A percentile compares a stretch with the other conserved stretches of the same genome.
Conservation (phyloP, 1,140 invertebrate genomes). For the Drosophila truncata region DNA sequence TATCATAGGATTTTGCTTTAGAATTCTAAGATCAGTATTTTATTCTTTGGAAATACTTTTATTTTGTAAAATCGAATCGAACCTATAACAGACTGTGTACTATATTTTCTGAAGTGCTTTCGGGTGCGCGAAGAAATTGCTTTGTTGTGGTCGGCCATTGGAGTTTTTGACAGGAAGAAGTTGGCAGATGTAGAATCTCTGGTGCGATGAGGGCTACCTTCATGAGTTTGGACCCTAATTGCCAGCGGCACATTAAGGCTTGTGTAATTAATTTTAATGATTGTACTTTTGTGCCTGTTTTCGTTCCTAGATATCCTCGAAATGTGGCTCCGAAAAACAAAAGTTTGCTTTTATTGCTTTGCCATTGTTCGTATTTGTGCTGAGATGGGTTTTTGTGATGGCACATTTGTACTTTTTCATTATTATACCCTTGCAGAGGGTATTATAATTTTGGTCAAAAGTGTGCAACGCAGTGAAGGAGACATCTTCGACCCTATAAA, state of each 20-base stretch:
- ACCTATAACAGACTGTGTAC: neutral
- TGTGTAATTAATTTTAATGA: conserved; percentile 83
- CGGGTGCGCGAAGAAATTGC: conserved; percentile 29
- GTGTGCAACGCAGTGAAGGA: too few relatives aligned
- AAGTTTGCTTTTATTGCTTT: conserved; percentile 53
- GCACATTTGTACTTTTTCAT: conserved; percentile 25
- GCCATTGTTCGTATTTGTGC: conserved; percentile 38
- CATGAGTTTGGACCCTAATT: conserved; percentile 59
- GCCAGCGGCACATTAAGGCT: conserved; percentile 71
- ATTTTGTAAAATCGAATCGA: neutral
- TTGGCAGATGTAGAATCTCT: conserved; percentile 33
- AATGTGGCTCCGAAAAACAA: conserved; percentile 26
- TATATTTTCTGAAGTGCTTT: neutral
- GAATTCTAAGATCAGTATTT: neutral
- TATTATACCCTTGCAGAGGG: too few relatives aligned
- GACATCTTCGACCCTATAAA: too few relatives aligned
- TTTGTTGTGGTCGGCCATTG: conserved; percentile 41
- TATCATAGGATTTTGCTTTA: neutral
- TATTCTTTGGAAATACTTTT: neutral
- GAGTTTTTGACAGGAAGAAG: conserved; percentile 18
- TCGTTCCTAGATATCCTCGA: conserved; percentile 1
- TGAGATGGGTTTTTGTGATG: conserved; percentile 7
- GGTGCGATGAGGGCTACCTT: conserved; percentile 23
- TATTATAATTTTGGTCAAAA: too few relatives aligned
- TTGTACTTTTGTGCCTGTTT: conserved; percentile 45